Evolutionary conservation across 2,888 invertebrate genomes (phyloP), one percentile per base, ranked within the genome.

Genomic region (Eulithis prunata): DNA sequence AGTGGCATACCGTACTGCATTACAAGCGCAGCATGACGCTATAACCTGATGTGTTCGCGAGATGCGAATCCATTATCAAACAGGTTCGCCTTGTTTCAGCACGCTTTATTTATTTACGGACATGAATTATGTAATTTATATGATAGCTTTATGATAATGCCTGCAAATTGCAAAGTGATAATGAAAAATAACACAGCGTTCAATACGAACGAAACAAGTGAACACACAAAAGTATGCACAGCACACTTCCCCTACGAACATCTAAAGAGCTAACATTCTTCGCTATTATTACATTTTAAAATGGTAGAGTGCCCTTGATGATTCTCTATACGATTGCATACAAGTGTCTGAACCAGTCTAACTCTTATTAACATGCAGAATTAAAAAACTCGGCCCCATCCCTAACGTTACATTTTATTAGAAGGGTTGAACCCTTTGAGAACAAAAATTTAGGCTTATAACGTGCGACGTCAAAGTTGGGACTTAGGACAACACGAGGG

Each of bases 391-490:
- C 78, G 80, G 87, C 88, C 88, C 91, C 91, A 91, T 91, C 90
- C 87, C 88, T 81, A 81, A 84, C 75, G 80, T 85, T 79, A 77
- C 74, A 76, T 78, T 83, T 83, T 69, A 71, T 67, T 79, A 77
- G 83, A 90, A 90, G 92, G 92, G 92, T 92, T 90, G 82, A 86
- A 91, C 92, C 92, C 92, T 90, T 86, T 90, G 87, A 87, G 87
- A 88, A 89, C 79, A 66, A 77, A 78, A 78, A 80, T 86, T 86
- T 86, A 83, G 83, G 78, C 78, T 79, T 80, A 13, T 36, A 73
- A 75, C 78, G 73, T 69, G 66, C 76, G 78, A 84, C 87, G 84
- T 86, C 87, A 85, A 83, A 85, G n/a, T 82, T 82, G 76, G 75
- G 76, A 85, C 81, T 85, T 82, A 76, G 75, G 76, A 85, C 81